A percentile compares a stretch with the other conserved stretches of the same genome.
Evolutionary conservation across 2,797 vertebrate species (phyloP).

Genomic region (Stomatorhinus walkeri): DNA sequence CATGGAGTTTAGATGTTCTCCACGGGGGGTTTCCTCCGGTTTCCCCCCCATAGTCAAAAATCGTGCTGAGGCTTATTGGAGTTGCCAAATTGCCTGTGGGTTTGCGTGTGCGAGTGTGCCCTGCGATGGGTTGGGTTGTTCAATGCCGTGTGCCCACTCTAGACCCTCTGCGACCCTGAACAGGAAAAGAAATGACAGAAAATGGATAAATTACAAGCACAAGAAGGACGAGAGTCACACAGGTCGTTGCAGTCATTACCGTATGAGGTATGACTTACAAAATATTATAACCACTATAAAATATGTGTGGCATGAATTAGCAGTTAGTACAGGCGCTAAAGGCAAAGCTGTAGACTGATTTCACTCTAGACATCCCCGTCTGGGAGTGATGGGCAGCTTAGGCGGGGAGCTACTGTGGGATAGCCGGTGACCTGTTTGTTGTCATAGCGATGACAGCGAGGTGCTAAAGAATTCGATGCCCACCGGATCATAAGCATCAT

Average conservation of each 20-base stretch:
- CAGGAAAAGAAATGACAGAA: background rate
- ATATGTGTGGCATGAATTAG: background rate
- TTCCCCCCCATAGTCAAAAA: background rate
- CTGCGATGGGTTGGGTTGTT: background rate
- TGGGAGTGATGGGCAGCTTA: background rate
- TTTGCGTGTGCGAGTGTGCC: background rate
- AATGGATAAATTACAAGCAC: background rate
- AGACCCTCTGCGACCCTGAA: background rate
- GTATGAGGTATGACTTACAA: background rate
- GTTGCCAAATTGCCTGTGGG: background rate
- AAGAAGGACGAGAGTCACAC: background rate
- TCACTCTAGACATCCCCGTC: background rate
- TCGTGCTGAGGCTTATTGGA: background rate
- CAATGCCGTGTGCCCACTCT: background rate
- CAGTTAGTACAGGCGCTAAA: background rate
- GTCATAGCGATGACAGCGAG: background rate
- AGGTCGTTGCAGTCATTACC: too few species aligned
- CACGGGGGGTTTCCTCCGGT: background rate
- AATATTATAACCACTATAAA: background rate
- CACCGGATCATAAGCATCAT: background rate
- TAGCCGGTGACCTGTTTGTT: background rate
- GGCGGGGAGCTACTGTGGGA: background rate
- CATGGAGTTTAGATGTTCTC: background rate
- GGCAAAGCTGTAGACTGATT: background rate
- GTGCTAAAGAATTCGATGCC: background rate